Percentiles rank a stretch among this genome's conserved stretches.
Evolutionary conservation across 35 echinoderm and acorn worm genomes (phyloP).

Genomic region (Strongylocentrotus purpuratus): DNA sequence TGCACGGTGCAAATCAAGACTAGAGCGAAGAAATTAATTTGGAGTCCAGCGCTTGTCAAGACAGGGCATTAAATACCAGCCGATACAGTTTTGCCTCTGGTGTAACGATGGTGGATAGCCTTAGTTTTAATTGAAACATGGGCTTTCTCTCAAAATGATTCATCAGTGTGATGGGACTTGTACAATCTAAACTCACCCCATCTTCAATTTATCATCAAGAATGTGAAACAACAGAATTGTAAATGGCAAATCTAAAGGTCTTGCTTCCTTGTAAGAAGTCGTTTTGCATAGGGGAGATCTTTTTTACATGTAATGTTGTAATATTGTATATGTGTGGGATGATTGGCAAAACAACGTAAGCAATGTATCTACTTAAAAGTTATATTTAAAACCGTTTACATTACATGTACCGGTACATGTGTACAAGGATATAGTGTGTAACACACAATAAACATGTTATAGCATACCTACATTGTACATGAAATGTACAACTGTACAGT

Average conservation of each 20-base stretch:
- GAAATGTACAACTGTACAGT: too few relatives aligned
- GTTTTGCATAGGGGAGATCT: too few relatives aligned
- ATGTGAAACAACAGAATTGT: background rate
- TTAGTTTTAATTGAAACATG: slow-evolving; percentile 1
- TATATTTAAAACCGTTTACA: too few relatives aligned
- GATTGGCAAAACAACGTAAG: too few relatives aligned
- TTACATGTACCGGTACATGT: background rate
- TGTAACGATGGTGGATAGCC: background rate
- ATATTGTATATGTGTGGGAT: too few relatives aligned
- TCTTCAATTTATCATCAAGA: background rate
- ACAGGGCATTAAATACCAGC: background rate
- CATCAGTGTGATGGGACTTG: background rate
- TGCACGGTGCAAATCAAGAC: background rate
- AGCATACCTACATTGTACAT: too few relatives aligned
- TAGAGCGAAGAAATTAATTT: background rate
- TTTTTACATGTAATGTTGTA: too few relatives aligned
- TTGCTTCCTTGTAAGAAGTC: too few relatives aligned
- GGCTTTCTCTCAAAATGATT: background rate
- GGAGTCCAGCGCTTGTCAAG: background rate
- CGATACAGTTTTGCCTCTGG: background rate
- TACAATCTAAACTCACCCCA: background rate
- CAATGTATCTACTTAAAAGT: too few relatives aligned
- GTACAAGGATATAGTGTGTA: background rate
- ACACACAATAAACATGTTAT: too few relatives aligned
- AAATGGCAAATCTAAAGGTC: background rate